phyloP scores from a whole-genome alignment of 2,797 vertebrate genomes.

The Mormyrus proboscirostris region DNA sequence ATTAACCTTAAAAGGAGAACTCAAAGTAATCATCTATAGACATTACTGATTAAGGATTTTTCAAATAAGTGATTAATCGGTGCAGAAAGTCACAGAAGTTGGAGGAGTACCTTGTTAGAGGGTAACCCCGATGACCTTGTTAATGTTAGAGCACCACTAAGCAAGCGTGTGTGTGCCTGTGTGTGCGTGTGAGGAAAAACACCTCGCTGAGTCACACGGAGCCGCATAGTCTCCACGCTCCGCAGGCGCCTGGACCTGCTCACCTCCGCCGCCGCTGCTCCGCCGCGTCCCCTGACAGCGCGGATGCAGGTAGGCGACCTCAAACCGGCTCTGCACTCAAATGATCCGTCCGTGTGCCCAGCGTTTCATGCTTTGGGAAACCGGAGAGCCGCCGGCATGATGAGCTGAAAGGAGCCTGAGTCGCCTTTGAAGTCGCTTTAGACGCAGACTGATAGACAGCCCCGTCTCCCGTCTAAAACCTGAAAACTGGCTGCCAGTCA shows the following conservation, averaged over 20 bases:
- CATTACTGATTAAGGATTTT: background rate
- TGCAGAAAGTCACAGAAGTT: background rate
- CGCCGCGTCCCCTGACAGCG: background rate
- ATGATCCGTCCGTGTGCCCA: background rate
- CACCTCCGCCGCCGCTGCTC: background rate
- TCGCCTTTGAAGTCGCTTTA: background rate
- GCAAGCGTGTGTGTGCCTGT: background rate
- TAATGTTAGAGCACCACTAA: background rate
- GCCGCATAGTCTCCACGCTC: conserved; percentile 1
- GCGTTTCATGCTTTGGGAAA: background rate
- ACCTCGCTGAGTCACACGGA: background rate
- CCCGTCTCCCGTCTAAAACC: background rate
- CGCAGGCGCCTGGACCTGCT: background rate
- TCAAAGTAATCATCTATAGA: background rate
- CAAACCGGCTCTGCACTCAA: background rate
- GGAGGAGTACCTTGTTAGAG: background rate
- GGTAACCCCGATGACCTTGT: background rate
- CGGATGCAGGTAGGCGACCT: conserved; percentile 5
- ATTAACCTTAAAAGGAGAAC: background rate
- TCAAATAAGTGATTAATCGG: background rate
- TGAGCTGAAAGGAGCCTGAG: background rate
- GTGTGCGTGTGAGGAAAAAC: conserved; percentile 2
- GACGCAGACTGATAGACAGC: background rate
- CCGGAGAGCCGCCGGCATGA: background rate
- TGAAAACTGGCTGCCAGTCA: background rate